phyloP scores from a whole-genome alignment of 2,113 vertebrate genomes.

The Anser cygnoides region DNA sequence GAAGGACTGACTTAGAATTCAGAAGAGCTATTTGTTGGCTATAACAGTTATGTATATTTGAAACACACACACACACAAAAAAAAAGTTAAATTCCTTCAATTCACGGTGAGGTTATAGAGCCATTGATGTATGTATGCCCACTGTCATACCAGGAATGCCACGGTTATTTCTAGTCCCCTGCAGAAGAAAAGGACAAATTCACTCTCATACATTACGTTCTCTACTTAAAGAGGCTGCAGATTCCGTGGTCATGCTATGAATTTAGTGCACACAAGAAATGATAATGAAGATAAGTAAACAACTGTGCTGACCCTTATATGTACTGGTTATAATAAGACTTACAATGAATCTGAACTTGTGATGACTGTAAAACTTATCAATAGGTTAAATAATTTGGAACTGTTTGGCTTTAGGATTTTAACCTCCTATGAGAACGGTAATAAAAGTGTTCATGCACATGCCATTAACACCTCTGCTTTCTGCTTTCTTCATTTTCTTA shows the following conservation, averaged over 20 bases:
- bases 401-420: background rate
- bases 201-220: background rate
- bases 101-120: background rate
- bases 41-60: background rate
- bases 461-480: background rate
- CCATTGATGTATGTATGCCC: rapidly evolving
- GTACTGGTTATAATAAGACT: background rate
- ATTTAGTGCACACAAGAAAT: background rate
- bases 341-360: background rate
- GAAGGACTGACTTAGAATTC: background rate
- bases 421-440: background rate
- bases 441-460: background rate
- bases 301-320: background rate
- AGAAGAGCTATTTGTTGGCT: background rate
- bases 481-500: background rate
- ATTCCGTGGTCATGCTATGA: background rate
- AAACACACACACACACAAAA: background rate
- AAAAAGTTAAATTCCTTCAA: background rate
- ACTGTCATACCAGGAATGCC: background rate
- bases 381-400: background rate
- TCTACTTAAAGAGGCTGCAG: background rate
- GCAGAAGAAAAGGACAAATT: background rate
- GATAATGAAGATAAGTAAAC: background rate
- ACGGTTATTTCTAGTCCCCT: background rate
- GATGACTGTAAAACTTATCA: background rate